Conservation (phyloP, 2,797 vertebrate species). For the Acanthiza pusilla region DNA sequence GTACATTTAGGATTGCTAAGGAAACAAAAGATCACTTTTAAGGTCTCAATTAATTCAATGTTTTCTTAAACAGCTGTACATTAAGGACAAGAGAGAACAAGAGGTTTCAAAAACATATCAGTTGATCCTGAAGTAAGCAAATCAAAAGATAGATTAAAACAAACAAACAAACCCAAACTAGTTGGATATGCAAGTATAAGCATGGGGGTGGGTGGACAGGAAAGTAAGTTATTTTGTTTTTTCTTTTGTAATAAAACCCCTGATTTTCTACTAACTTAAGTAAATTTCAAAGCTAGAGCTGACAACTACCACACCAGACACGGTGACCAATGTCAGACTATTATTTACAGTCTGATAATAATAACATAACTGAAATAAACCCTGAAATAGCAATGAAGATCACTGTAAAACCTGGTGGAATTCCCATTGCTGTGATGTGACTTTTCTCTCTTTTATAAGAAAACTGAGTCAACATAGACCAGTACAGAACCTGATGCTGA, state of each 20-base stretch:
- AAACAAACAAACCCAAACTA: neutral
- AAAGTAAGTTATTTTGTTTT: neutral
- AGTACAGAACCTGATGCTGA: neutral
- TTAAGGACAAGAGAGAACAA: neutral
- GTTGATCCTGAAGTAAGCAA: neutral
- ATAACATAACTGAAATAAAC: neutral
- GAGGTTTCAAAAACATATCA: neutral
- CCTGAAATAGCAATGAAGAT: neutral
- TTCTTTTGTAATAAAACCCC: neutral
- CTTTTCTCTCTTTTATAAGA: neutral
- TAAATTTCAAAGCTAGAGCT: neutral
- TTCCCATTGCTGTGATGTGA: neutral
- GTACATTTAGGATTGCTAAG: neutral
- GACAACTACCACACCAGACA: neutral
- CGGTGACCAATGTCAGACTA: neutral
- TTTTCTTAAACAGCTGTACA: neutral
- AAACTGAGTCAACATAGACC: neutral
- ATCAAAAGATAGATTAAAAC: neutral
- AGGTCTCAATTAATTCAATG: neutral
- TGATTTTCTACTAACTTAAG: neutral
- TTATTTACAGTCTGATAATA: slow-evolving; percentile 5
- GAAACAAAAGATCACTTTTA: neutral
- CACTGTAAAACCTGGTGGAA: neutral
- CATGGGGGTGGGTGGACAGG: neutral
- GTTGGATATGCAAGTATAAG: neutral